Conservation (phyloP, 2,888 invertebrate genomes). For the Pedicia rivosa region DNA sequence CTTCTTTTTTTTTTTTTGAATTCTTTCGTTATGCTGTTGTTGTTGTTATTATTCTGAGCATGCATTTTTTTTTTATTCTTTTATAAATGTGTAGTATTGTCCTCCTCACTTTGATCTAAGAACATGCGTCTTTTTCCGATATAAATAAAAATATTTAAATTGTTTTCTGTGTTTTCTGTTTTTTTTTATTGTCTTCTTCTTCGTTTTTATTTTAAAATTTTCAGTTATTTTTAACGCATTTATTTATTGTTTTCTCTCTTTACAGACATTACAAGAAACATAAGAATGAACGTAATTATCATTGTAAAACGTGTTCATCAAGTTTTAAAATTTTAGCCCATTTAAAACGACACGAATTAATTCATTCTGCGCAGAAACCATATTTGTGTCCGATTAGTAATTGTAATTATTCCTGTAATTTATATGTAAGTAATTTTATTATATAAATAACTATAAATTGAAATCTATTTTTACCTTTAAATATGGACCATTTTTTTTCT, state of each 20-base stretch:
- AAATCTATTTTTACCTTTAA: too few species aligned
- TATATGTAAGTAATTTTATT: conserved; percentile 54
- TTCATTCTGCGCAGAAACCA: conserved; percentile 69
- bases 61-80: too few species aligned
- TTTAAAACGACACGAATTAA: conserved; percentile 59
- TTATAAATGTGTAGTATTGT: too few species aligned
- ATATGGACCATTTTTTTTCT: too few species aligned
- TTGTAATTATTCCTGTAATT: conserved; percentile 62
- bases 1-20: too few species aligned
- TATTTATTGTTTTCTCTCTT: conserved; percentile 16
- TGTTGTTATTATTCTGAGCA: too few species aligned
- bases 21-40: too few species aligned
- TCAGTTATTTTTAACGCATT: too few species aligned
- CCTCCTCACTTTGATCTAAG: too few species aligned
- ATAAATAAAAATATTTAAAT: too few species aligned
- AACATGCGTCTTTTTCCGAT: too few species aligned
- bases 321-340: conserved; percentile 48
- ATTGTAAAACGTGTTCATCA: conserved; percentile 55
- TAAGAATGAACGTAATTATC: conserved; percentile 15
- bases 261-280: conserved; percentile 35
- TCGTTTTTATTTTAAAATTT: background rate
- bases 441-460: too few species aligned
- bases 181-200: background rate
- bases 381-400: conserved; percentile 76
- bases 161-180: background rate